Percentiles rank a stretch among this genome's conserved stretches.
phyloP scores from a whole-genome alignment of 2,888 invertebrate genomes.

The Chrysolina americana region DNA sequence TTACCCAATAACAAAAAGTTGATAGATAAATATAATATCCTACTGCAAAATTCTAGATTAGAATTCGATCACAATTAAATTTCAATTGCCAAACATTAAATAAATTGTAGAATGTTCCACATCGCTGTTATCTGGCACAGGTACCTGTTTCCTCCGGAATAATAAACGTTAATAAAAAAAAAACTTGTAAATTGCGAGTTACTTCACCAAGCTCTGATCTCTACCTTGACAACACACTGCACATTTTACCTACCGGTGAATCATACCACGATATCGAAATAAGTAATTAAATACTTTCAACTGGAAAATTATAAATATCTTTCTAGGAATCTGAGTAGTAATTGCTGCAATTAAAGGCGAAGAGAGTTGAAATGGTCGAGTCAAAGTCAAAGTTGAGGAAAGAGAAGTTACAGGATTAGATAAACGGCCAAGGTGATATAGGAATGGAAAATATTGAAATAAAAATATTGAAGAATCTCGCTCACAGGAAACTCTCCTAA shows the following conservation, averaged over 20 bases:
- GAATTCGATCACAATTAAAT: not conserved
- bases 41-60: not conserved
- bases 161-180: not conserved
- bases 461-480: no score
- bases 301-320: not conserved
- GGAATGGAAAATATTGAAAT: no score
- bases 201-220: not conserved
- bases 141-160: not conserved
- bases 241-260: not conserved
- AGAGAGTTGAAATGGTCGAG: not conserved
- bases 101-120: not conserved
- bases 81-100: not conserved
- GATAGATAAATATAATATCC: not conserved
- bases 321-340: slow-evolving; percentile 5
- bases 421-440: no score
- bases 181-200: not conserved
- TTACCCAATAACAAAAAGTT: not conserved
- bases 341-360: not conserved
- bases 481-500: no score
- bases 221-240: not conserved
- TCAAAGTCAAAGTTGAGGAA: not conserved
- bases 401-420: no score
- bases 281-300: not conserved
- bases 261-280: not conserved
- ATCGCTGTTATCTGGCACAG: not conserved